Conservation (phyloP, 2,888 invertebrate genomes). For the Hydrotaea cyrtoneurina region DNA sequence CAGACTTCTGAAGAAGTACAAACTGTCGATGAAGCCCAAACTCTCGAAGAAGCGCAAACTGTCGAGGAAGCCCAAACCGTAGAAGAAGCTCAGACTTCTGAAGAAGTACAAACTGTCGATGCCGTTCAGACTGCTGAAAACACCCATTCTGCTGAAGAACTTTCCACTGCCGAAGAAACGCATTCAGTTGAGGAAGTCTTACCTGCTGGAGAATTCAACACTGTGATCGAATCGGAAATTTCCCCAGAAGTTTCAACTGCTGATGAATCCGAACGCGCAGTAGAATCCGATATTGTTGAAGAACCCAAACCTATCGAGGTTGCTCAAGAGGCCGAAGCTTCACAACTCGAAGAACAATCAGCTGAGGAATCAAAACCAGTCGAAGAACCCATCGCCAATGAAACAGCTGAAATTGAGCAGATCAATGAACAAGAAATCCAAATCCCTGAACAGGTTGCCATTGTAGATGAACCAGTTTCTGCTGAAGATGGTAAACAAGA, state of each 20-base stretch:
- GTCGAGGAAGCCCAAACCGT: not conserved
- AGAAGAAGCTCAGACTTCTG: conserved; percentile 50
- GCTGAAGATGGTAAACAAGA: not conserved
- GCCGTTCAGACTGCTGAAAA: conserved; percentile 41
- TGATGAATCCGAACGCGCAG: conserved; percentile 62
- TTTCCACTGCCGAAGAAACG: conserved; percentile 41
- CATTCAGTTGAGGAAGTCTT: conserved; percentile 1
- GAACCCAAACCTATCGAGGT: not conserved
- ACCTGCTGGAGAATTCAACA: not conserved
- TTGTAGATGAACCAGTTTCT: not conserved
- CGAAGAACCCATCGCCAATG: not conserved
- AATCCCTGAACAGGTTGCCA: not conserved
- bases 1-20: conserved; percentile 56
- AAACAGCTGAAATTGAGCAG: not conserved
- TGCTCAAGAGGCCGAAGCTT: not conserved
- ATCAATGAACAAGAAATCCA: conserved; percentile 1
- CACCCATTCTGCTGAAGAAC: conserved; percentile 36
- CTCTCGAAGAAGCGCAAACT: not conserved
- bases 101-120: conserved; percentile 50
- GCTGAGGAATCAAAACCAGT: not conserved
- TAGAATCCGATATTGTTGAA: conserved; percentile 23
- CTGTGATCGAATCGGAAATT: not conserved
- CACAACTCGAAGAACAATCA: not conserved
- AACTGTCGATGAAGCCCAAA: conserved; percentile 31
- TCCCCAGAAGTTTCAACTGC: conserved; percentile 41